Evolutionary conservation across 1,140 invertebrate genomes (phyloP).

Genomic region (Papilio aristodemus): DNA sequence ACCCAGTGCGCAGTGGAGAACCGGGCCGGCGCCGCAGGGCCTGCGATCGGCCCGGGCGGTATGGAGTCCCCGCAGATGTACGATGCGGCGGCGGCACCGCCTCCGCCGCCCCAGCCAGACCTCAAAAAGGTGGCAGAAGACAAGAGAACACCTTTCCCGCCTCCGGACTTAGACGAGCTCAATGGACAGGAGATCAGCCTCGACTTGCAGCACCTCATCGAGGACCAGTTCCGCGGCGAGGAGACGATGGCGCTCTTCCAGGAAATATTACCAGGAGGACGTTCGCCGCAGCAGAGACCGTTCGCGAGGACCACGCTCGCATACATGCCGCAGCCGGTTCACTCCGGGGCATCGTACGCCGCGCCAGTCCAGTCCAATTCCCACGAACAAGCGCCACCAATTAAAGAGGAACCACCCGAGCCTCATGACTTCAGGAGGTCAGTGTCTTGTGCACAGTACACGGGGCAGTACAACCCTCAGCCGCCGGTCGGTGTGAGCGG

Average conservation of each 20-base stretch:
- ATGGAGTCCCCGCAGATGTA: conserved; percentile 89
- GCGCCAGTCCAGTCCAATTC: conserved; percentile 82
- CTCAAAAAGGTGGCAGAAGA: conserved; percentile 73
- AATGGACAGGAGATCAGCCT: conserved; percentile 94
- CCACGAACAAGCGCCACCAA: conserved; percentile 82
- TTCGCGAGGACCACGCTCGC: conserved; percentile 86
- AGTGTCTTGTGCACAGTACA: conserved; percentile 72
- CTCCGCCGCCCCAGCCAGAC: conserved; percentile 79
- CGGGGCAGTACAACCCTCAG: conserved; percentile 71
- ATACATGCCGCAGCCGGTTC: conserved; percentile 95
- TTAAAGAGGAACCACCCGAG: conserved; percentile 92
- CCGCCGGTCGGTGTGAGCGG: conserved; percentile 72
- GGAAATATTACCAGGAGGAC: conserved; percentile 87
- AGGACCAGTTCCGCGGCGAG: conserved; percentile 92
- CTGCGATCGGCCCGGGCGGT: conserved; percentile 72
- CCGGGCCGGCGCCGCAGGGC: conserved; percentile 72
- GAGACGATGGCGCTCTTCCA: conserved; percentile 86
- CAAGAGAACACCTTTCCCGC: conserved; percentile 83
- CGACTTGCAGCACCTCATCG: conserved; percentile 93
- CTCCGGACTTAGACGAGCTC: conserved; percentile 90
- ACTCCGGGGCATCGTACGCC: conserved; percentile 88
- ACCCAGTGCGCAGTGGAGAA: conserved; percentile 74
- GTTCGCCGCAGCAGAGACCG: conserved; percentile 78
- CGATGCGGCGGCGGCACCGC: conserved; percentile 80
- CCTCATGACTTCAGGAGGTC: conserved; percentile 85